These are phyloP conservation scores for Meteorus sp. DNA, from an alignment of 1,140 invertebrate species.

Conservation along the genomic window DNA sequence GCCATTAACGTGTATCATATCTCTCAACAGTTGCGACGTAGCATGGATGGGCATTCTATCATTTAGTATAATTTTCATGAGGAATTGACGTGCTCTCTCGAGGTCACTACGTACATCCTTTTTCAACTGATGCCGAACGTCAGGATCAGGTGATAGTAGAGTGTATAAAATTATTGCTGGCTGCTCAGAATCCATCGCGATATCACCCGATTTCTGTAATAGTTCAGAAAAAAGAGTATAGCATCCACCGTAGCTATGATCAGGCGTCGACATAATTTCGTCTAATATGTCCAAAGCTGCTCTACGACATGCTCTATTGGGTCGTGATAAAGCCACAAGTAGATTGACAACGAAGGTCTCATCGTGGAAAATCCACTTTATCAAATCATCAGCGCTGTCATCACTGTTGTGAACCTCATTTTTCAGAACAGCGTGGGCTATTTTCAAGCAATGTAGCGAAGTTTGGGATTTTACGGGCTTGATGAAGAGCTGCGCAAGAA, in stretches of 20 bases:
- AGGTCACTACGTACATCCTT: slow-evolving; percentile 38
- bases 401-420: too few species aligned
- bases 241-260: too few species aligned
- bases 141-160: slow-evolving; percentile 57
- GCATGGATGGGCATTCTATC: slow-evolving; percentile 52
- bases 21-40: slow-evolving; percentile 52
- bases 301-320: too few species aligned
- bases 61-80: slow-evolving; percentile 41
- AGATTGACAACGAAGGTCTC: too few species aligned
- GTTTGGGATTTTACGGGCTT: slow-evolving; percentile 45
- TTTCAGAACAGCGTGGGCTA: slow-evolving; percentile 36
- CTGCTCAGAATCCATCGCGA: too few species aligned
- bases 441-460: slow-evolving; percentile 45
- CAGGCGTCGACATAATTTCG: too few species aligned
- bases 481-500: slow-evolving; percentile 48
- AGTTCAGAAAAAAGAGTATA: too few species aligned
- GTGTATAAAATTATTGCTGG: slow-evolving; percentile 60
- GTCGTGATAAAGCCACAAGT: too few species aligned
- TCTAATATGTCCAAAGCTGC: too few species aligned
- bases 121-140: slow-evolving; percentile 47
- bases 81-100: slow-evolving; percentile 35
- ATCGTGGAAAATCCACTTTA: too few species aligned
- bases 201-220: too few species aligned
- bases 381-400: too few species aligned
- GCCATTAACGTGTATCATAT: slow-evolving; percentile 62